Percentiles rank a stretch among this genome's conserved stretches.
phyloP scores from a whole-genome alignment of 2,888 invertebrate species.

The Epiblema foenella region DNA sequence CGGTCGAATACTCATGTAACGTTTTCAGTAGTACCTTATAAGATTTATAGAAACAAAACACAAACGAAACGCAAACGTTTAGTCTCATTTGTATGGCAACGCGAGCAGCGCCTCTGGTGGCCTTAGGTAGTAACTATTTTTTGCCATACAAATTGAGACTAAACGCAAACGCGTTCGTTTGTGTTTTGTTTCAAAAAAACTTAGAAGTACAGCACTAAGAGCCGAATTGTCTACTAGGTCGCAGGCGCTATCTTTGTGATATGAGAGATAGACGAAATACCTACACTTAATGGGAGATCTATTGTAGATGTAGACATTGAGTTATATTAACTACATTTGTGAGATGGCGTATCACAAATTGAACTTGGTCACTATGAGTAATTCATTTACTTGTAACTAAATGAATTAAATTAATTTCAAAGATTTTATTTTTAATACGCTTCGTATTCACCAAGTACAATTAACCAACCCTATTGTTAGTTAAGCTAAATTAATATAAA shows the following conservation, averaged over 20 bases:
- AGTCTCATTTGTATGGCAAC: too few species aligned
- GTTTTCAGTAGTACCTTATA: constrained; percentile 50
- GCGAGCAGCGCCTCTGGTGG: too few species aligned
- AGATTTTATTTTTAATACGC: constrained; percentile 71
- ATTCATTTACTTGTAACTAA: constrained; percentile 43
- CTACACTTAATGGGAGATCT: background rate
- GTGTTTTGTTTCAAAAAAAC: too few species aligned
- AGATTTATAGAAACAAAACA: too few species aligned
- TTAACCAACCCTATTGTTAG: constrained; percentile 62
- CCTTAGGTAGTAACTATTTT: too few species aligned
- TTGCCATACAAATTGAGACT: too few species aligned
- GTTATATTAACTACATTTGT: constrained; percentile 17
- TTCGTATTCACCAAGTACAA: constrained; percentile 81
- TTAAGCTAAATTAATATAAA: constrained; percentile 59
- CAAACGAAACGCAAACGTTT: too few species aligned
- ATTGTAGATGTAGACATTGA: constrained; percentile 6
- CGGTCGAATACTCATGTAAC: constrained; percentile 51
- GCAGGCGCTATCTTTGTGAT: constrained; percentile 1
- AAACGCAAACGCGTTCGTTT: too few species aligned
- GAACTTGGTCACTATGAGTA: constrained; percentile 52
- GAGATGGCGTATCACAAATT: constrained; percentile 44
- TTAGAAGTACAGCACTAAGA: too few species aligned
- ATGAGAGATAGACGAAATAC: background rate
- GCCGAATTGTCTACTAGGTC: background rate
- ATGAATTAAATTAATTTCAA: constrained; percentile 60